Percentiles rank a stretch among this genome's conserved stretches.
Evolutionary conservation across 2,113 vertebrate genomes (phyloP).

Genomic region (Perognathus longimembris): DNA sequence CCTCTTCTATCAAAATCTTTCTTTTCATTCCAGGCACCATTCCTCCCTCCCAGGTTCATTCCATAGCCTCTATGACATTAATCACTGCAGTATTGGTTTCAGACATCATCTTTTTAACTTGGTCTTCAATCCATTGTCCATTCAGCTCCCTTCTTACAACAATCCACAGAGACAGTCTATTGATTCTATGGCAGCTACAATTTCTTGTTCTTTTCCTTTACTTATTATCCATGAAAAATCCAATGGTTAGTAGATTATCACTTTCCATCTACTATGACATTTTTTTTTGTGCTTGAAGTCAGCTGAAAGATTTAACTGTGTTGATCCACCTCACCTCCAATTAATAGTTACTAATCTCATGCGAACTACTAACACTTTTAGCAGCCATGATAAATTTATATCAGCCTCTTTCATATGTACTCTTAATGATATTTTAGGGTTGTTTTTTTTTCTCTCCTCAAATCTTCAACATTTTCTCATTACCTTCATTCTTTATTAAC

Average conservation of each 20-base stretch:
- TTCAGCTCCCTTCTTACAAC: not conserved
- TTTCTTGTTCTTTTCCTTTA: not conserved
- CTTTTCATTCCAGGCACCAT: not conserved
- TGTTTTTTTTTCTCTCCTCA: not conserved
- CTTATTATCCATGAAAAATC: not conserved
- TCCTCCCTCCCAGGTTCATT: not conserved
- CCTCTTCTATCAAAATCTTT: not conserved
- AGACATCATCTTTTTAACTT: not conserved
- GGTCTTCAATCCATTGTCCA: not conserved
- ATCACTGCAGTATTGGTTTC: not conserved
- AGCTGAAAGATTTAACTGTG: not conserved
- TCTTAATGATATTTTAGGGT: not conserved
- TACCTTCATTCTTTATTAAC: not conserved
- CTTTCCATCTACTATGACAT: not conserved
- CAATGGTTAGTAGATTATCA: not conserved
- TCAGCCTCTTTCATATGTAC: fast-evolving
- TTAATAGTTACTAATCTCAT: not conserved
- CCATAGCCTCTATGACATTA: not conserved
- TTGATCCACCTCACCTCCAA: not conserved
- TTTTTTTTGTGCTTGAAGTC: not conserved
- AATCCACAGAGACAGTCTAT: not conserved
- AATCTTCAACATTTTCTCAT: not conserved
- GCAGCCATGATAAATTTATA: not conserved
- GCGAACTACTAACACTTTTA: no score
- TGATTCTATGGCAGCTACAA: not conserved